Base-by-base conservation (phyloP, 2,797 vertebrate species). In the Onychomys arenicola region DNA sequence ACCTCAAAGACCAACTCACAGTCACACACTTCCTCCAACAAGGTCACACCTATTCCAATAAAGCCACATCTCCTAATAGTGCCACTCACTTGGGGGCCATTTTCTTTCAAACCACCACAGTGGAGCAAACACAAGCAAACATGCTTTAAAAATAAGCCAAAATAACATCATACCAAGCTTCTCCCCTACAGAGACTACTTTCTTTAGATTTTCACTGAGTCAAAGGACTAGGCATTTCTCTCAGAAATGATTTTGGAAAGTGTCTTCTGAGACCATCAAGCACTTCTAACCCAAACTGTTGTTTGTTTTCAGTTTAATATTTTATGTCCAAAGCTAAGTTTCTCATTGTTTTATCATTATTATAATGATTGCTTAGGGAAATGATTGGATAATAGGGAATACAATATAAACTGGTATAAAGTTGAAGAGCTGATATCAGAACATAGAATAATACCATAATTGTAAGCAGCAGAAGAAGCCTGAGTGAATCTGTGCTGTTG, bases 321-420 rank as follows among this genome's bases (percentile, higher is more conserved):
- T 95, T 94, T 76, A 65, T 91, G 16, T 91, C 34, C 77, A n/a
- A 94, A 40, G n/a, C 23, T 77, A 63, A 1, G 29, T 85, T 93
- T 95, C 91, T 97, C 89, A 75, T 8, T 80, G 77, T 84, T 65
- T 87, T 85, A 52, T 73, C 43, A 37, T 83, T 76, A 88, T 94
- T 76, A 57, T 40, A 91, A 73, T 89, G 21, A 83, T 32, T 63
- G 6, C 61, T 87, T 85, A 52, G 32, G 52, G 23, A 92, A 92
- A 89, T 97, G 13, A 43, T 55, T 87, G 0, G 86, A 89, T 87
- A 55, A 82, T 67, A 90, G 23, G 93, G 52, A 89, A 80, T 91
- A 81, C 89, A 94, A 52, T 52, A 82, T 29, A 96, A 59, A 46
- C 0, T 2, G n/a, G n/a, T 52, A 27, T 46, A 37, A 55, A 57